These are phyloP conservation scores for Patella caerulea DNA, from an alignment of 2,888 invertebrate species.

Conservation along the genomic window DNA sequence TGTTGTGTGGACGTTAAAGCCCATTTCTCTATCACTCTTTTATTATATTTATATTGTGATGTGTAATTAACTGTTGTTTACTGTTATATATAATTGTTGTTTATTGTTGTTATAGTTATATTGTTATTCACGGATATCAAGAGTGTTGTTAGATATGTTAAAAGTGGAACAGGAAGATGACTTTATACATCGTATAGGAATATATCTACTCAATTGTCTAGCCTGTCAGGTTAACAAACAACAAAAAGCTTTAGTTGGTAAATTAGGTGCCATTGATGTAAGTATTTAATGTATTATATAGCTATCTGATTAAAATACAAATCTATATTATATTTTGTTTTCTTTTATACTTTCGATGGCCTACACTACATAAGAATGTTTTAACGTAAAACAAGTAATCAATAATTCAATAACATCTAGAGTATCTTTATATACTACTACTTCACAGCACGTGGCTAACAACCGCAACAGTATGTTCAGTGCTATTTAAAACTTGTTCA, in stretches of 20 bases:
- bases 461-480: no score
- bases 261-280: constrained; percentile 82
- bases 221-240: constrained; percentile 96
- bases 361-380: no score
- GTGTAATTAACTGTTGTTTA: constrained; percentile 89
- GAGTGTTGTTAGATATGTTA: constrained; percentile 86
- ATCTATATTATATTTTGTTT: no score
- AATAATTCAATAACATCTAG: no score
- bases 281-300: constrained; percentile 4
- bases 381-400: no score
- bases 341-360: no score
- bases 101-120: constrained; percentile 79
- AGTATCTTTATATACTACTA: no score
- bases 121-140: constrained; percentile 89
- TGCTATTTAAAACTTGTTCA: no score
- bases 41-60: constrained; percentile 80
- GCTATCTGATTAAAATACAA: no score
- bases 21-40: no score
- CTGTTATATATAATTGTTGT: constrained; percentile 14
- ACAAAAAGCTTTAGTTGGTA: constrained; percentile 92
- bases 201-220: constrained; percentile 93
- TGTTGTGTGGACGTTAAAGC: no score
- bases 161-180: constrained; percentile 86
- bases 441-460: no score
- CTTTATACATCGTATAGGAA: constrained; percentile 94